Evolutionary conservation across 2,113 vertebrate species (phyloP).

Genomic region (Ramphastos sulfuratus): DNA sequence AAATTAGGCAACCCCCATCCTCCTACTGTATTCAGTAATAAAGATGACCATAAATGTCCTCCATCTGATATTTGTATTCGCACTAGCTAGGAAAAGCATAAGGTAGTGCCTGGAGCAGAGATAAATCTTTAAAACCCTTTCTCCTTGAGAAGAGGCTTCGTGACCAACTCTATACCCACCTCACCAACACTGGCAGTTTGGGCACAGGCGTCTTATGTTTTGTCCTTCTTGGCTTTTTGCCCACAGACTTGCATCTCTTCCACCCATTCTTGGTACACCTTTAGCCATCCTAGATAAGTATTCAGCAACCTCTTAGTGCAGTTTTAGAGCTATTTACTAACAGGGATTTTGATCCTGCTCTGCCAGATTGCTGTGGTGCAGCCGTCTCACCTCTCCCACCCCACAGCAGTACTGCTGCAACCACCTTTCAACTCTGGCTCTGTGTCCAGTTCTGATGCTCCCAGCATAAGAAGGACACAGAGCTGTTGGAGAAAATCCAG

Average conservation of each 20-base stretch:
- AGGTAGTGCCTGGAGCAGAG: not conserved
- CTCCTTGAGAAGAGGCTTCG: not conserved
- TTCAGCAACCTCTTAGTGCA: not conserved
- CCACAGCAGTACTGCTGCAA: not conserved
- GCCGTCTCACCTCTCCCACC: not conserved
- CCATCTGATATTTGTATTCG: slow-evolving; percentile 48
- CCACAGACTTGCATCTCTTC: not conserved
- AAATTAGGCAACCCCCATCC: not conserved
- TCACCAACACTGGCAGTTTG: not conserved
- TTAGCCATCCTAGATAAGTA: not conserved
- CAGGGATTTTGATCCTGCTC: not conserved
- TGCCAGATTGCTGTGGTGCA: not conserved
- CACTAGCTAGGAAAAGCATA: not conserved
- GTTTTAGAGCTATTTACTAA: not conserved
- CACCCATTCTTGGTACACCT: not conserved
- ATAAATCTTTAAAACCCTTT: not conserved
- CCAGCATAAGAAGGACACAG: not conserved
- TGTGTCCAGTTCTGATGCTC: not conserved
- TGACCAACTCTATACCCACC: accelerated
- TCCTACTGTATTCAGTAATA: not conserved
- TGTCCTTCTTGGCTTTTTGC: not conserved
- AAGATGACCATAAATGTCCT: slow-evolving; percentile 23
- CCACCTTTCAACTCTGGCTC: not conserved
- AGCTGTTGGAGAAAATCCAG: no score
- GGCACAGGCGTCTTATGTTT: not conserved